Evolutionary conservation across 92 coral and sea anemone genomes (phyloP).

Genomic region (Paramuricea clavata): DNA sequence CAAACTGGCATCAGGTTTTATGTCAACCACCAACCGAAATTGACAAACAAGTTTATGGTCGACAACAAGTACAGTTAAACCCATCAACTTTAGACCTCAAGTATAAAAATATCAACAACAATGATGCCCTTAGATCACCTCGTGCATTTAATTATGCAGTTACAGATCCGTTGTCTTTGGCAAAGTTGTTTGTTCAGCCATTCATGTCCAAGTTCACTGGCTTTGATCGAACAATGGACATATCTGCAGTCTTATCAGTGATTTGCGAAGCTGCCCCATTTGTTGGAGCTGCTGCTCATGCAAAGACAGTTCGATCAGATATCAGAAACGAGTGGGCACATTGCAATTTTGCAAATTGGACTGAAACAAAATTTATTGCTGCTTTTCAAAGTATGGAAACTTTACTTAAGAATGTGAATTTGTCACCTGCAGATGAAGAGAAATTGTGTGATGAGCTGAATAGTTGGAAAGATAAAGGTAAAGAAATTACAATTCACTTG

Average conservation of each 20-base stretch:
- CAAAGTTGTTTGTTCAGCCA: background rate
- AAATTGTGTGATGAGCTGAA: too few species aligned
- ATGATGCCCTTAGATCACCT: background rate
- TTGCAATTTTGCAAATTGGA: too few species aligned
- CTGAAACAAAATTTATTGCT: background rate
- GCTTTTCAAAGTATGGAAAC: background rate
- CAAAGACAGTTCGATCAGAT: background rate
- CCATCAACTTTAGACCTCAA: too few species aligned
- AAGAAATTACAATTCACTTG: too few species aligned
- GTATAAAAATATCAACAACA: background rate
- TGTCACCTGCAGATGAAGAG: background rate
- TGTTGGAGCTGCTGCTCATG: background rate
- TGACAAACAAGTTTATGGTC: background rate
- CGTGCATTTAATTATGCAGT: background rate
- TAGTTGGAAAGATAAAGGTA: background rate
- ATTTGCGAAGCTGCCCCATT: background rate
- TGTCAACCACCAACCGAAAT: background rate
- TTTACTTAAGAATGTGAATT: background rate
- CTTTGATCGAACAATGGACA: too few species aligned
- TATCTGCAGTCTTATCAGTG: too few species aligned
- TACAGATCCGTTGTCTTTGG: background rate
- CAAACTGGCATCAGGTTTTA: too few species aligned
- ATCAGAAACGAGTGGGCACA: background rate
- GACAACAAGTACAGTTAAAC: background rate
- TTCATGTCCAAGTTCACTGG: too few species aligned